Evolutionary conservation across 2,113 vertebrate genomes (phyloP).

Genomic region (Pedionomus torquatus): DNA sequence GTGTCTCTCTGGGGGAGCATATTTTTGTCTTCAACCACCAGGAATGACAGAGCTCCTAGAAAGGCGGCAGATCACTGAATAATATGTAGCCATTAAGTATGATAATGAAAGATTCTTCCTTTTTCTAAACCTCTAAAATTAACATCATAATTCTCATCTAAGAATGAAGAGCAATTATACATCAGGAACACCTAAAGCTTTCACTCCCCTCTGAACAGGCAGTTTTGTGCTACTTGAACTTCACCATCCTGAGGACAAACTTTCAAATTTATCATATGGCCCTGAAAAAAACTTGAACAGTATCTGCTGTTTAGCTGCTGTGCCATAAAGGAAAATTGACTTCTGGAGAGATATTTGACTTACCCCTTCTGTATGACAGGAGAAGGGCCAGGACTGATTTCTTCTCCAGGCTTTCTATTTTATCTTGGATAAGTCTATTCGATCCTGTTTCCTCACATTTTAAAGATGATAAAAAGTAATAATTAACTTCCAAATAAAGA

Average conservation of each 20-base stretch:
- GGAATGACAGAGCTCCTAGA: constrained; percentile 10
- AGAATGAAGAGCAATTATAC: constrained; percentile 24
- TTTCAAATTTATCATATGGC: not conserved
- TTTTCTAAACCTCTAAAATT: constrained; percentile 51
- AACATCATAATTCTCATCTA: constrained; percentile 44
- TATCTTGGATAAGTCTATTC: constrained; percentile 18
- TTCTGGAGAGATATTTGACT: not conserved
- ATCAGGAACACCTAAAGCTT: constrained; percentile 30
- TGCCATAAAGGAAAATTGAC: not conserved
- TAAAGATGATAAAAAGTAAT: constrained; percentile 51
- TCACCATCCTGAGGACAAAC: not conserved
- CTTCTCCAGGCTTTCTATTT: constrained; percentile 30
- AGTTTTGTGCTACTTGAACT: constrained; percentile 11
- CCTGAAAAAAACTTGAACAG: not conserved
- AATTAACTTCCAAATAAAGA: constrained; percentile 59
- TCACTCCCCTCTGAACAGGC: not conserved
- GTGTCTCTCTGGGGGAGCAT: not conserved
- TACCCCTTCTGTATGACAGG: not conserved
- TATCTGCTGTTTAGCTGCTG: not conserved
- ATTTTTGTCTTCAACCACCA: constrained; percentile 18
- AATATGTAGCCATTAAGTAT: constrained; percentile 25
- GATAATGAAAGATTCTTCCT: constrained; percentile 36
- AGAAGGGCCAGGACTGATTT: constrained; percentile 1
- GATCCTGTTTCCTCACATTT: constrained; percentile 49
- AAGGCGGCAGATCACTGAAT: constrained; percentile 5